Evolutionary conservation across 2,113 vertebrate genomes (phyloP).

Genomic region (Lepus timidus): DNA sequence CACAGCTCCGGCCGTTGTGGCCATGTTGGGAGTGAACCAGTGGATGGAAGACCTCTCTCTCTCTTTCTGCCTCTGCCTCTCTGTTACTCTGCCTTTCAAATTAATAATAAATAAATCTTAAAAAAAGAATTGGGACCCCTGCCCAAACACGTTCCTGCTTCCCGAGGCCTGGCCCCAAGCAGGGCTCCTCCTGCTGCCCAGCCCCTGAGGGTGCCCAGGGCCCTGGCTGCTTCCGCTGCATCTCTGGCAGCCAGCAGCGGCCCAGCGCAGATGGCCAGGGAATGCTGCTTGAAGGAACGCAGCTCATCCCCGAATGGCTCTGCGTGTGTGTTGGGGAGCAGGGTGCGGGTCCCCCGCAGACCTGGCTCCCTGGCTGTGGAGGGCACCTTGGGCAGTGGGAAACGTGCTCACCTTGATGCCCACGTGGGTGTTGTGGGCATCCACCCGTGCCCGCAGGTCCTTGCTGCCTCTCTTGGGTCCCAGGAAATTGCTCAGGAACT

Average conservation of each 20-base stretch:
- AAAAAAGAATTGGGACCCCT: background rate
- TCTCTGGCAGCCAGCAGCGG: background rate
- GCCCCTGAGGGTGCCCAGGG: fast-evolving
- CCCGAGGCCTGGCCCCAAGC: background rate
- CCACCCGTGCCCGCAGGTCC: conserved; percentile 95
- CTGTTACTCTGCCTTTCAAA: too few species aligned
- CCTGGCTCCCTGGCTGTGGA: background rate
- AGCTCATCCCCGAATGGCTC: fast-evolving
- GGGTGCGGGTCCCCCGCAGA: background rate
- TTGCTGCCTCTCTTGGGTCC: conserved; percentile 96
- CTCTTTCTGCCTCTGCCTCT: too few species aligned
- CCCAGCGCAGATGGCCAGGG: background rate
- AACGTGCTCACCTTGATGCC: conserved; percentile 93
- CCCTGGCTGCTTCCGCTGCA: background rate
- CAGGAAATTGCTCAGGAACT: conserved; percentile 97
- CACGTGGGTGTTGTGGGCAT: conserved; percentile 96
- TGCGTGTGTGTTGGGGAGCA: background rate
- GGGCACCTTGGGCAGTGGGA: fast-evolving
- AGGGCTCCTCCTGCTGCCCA: background rate
- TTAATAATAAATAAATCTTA: too few species aligned
- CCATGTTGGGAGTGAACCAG: too few species aligned
- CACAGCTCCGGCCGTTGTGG: too few species aligned
- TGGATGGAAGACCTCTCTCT: too few species aligned
- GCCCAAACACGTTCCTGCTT: background rate
- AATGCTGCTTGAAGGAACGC: background rate